Base-by-base conservation (phyloP, 2,113 vertebrate species). In the Gallinago jamesoni region DNA sequence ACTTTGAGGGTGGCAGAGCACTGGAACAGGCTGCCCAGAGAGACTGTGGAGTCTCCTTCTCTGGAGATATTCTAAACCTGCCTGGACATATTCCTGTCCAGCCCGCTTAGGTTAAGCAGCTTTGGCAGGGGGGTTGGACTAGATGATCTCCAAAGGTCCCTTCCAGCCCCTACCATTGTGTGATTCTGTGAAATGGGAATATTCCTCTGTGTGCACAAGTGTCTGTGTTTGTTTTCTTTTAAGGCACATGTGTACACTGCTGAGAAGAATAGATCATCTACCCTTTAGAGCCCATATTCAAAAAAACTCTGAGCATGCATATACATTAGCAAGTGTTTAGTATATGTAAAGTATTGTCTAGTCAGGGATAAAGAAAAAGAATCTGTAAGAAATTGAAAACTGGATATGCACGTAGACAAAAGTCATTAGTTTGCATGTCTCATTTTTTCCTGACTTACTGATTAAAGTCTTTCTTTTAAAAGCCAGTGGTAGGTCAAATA, bases 321-420 rank as follows among this genome's bases (percentile, higher is more conserved):
- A 10, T 14, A 25, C 31, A 10, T 66, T 72, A 70, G 39, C 64
- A 60, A 70, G 24, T 53, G 14, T 62, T 76, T 30, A 27, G n/a
- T 33, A 25, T n/a, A 48, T 72, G 14, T 64, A 47, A 81, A n/a
- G 8, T 62, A 16, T 57, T 78, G 19, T 74, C 17, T 35, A 67
- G 9, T 45, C 48, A 35, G 24, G n/a, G 30, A 45, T 62, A 56
- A 89, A 64, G 43, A 80, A 52, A 66, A 84, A 84, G 12, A 60
- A 50, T 25, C 35, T 56, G 7, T 37, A 56, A 52, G 60, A 92
- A 33, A 25, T 22, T 82, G 76, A 41, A 56, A 63, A 41, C 22
- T 52, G n/a, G 41, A 41, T 8, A 3, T 45, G 9, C 13, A 12
- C 0, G 0, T 23, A 22, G 27, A 20, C 16, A 30, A n/a, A 20